Evolutionary conservation across 2,888 invertebrate species (phyloP), one percentile per base, ranked within the genome.

Genomic region (Flabesymbios commensalis): DNA sequence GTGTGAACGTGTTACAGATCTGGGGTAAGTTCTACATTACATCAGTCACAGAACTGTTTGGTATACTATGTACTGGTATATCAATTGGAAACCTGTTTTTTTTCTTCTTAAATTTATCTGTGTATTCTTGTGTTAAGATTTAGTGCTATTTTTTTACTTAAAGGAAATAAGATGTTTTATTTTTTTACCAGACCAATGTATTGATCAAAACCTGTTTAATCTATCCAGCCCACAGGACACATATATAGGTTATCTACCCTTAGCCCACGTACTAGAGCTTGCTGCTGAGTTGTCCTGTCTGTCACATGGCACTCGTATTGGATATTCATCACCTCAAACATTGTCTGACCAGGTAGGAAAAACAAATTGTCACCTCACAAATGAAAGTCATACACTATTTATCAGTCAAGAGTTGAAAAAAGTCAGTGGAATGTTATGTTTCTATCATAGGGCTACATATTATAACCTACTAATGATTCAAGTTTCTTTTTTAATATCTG

Each of bases 311-410:
- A 91, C 95, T 41, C 89, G 92, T 1, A 94, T 99, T 77, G 98
- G 98, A 2, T 99, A 98, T 83, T 96, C 96, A 0, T 94, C 95
- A 0, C 93, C 98, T 0, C 86, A 94, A 60, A 99, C 99, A 0
- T 74, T 86, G 17, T 82, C 85, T 52, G 85, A 86, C 68, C 81
- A 83, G 67, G 83, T 80, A 72, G 10, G 10, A n/a, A n/a, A n/a
- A n/a, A n/a, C n/a, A n/a, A n/a, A n/a, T n/a, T n/a, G n/a, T n/a
- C n/a, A n/a, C n/a, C n/a, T n/a, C n/a, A n/a, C n/a, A n/a, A n/a
- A n/a, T n/a, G n/a, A n/a, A n/a, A n/a, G n/a, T n/a, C n/a, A n/a
- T n/a, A n/a, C n/a, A n/a, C n/a, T n/a, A n/a, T n/a, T n/a, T n/a
- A n/a, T n/a, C n/a, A n/a, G n/a, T n/a, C n/a, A n/a, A n/a, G n/a